Evolutionary conservation across 2,888 invertebrate species (phyloP).

Genomic region (Odontothrips loti): DNA sequence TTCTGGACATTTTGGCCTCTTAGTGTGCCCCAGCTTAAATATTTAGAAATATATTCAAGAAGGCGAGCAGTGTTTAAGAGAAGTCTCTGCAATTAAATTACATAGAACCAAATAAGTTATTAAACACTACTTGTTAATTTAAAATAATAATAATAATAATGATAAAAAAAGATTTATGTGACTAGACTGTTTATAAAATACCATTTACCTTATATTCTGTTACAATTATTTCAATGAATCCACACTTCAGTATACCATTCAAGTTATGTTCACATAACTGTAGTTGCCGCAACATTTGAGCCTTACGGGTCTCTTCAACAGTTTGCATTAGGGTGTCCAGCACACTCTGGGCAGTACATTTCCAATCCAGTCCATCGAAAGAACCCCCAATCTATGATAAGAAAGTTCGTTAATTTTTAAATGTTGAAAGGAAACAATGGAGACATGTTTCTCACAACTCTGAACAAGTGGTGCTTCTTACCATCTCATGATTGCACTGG

Average conservation of each 20-base stretch:
- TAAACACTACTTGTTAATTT: not conserved
- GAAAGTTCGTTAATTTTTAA: not conserved
- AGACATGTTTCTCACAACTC: not conserved
- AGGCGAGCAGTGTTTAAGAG: not conserved
- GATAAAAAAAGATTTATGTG: no score
- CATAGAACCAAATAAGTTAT: not conserved
- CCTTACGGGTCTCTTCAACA: not conserved
- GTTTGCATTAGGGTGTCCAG: not conserved
- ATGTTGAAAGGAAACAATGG: not conserved
- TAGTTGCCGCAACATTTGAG: not conserved
- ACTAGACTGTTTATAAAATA: not conserved
- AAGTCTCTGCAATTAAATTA: not conserved
- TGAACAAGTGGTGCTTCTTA: not conserved
- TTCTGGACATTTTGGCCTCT: not conserved
- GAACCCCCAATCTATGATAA: not conserved
- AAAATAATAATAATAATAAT: not conserved
- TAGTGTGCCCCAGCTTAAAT: not conserved
- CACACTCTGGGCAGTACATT: not conserved
- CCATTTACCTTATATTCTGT: not conserved
- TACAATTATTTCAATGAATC: not conserved
- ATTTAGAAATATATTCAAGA: not conserved
- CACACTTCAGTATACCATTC: not conserved
- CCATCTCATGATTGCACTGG: not conserved
- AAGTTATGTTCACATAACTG: not conserved
- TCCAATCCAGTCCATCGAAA: not conserved